Conservation (phyloP, 2,797 vertebrate genomes). For the Pteronotus mesoamericanus region DNA sequence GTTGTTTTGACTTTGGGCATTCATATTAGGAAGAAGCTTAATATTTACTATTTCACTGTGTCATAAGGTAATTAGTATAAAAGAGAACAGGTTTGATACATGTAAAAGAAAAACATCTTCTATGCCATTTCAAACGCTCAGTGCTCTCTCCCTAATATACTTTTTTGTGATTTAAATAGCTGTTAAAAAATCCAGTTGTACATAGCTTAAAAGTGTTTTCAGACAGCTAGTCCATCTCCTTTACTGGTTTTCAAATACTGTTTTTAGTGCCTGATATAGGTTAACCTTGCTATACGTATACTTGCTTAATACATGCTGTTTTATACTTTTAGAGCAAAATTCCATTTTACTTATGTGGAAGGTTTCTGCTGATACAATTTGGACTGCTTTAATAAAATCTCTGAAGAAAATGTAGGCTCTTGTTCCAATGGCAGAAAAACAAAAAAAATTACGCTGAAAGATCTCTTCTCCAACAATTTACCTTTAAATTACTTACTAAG, state of each 20-base stretch:
- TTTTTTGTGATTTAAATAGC: not conserved
- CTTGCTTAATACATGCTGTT: not conserved
- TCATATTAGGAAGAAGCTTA: not conserved
- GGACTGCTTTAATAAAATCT: not conserved
- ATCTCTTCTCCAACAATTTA: not conserved
- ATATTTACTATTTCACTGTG: not conserved
- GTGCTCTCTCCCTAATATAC: not conserved
- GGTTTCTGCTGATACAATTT: not conserved
- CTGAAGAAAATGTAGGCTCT: not conserved
- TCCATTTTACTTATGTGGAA: not conserved
- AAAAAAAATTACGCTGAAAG: not conserved
- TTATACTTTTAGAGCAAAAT: not conserved
- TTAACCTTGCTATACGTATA: not conserved
- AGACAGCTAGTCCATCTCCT: not conserved
- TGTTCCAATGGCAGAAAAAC: not conserved
- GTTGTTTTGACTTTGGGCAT: constrained; percentile 11
- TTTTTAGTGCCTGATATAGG: not conserved
- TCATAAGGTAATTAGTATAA: not conserved
- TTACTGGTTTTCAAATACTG: not conserved
- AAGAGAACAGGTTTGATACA: not conserved
- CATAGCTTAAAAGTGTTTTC: not conserved
- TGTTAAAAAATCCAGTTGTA: not conserved
- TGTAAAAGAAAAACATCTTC: not conserved
- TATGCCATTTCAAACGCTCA: not conserved
- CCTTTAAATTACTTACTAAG: not conserved